Conservation (phyloP, 2,113 vertebrate genomes). For the Hydrochoerus hydrochaeris region DNA sequence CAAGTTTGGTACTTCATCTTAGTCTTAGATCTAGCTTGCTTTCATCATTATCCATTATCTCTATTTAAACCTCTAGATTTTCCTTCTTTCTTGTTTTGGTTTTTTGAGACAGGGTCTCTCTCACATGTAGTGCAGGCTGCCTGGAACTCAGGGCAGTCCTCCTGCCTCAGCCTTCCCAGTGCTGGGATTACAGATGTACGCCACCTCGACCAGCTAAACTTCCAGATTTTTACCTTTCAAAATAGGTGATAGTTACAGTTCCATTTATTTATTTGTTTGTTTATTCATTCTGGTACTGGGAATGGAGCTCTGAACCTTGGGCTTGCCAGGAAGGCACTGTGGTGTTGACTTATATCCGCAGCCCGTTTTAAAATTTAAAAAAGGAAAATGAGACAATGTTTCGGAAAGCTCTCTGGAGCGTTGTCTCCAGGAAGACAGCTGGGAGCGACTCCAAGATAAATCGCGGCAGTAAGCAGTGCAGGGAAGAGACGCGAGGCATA, state of each 20-base stretch:
- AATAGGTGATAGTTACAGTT: background rate
- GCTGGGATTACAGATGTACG: background rate
- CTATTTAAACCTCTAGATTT: background rate
- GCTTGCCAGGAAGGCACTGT: too few relatives aligned
- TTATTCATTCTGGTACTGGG: too few relatives aligned
- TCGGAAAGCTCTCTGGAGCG: background rate
- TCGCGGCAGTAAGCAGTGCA: background rate
- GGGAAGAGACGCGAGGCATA: background rate
- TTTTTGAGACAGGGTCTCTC: background rate
- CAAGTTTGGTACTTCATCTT: background rate
- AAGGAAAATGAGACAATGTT: background rate
- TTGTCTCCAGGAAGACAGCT: background rate
- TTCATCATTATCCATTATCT: background rate
- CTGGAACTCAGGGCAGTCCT: too few relatives aligned
- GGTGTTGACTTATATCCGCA: too few relatives aligned
- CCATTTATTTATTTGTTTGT: too few relatives aligned
- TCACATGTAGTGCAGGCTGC: background rate
- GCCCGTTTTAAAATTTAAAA: background rate
- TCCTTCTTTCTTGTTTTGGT: background rate
- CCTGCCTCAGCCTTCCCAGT: background rate
- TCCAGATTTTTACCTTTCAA: conserved; percentile 30
- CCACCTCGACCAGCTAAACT: background rate
- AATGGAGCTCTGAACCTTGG: too few relatives aligned
- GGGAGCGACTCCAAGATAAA: background rate
- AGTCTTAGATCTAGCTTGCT: background rate